These are phyloP conservation scores for Diplazon laetatorius DNA, from an alignment of 2,888 invertebrate genomes.

Conservation along the genomic window DNA sequence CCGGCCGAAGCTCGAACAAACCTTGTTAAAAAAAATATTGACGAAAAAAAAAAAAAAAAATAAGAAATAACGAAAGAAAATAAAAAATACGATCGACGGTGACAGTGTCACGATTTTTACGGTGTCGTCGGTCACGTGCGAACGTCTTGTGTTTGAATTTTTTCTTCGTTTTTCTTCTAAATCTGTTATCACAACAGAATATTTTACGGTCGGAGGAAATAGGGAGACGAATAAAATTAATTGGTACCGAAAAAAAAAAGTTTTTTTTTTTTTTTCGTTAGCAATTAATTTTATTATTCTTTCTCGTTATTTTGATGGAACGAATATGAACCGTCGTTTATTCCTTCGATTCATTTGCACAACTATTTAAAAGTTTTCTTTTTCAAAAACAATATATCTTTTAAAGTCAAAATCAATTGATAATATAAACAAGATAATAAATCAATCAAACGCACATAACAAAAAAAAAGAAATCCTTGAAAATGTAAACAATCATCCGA, in stretches of 20 bases:
- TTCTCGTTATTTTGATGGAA: neutral
- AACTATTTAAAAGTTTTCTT: too few relatives aligned
- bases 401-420: too few relatives aligned
- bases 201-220: too few relatives aligned
- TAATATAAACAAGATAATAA: too few relatives aligned
- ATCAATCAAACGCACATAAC: too few relatives aligned
- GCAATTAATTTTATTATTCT: too few relatives aligned
- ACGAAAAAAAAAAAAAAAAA: neutral
- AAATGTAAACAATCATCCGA: conserved; percentile 29
- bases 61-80: conserved; percentile 4
- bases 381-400: too few relatives aligned
- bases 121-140: neutral
- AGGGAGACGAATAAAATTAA: neutral
- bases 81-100: neutral
- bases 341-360: too few relatives aligned
- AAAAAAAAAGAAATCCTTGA: too few relatives aligned
- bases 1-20: neutral
- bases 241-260: neutral
- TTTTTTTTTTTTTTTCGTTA: too few relatives aligned
- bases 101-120: neutral
- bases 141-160: neutral
- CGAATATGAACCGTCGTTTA: too few relatives aligned
- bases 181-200: neutral
- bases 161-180: too few relatives aligned
- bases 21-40: neutral